A percentile compares a stretch with the other conserved stretches of the same genome.
Conservation (phyloP, 2,113 vertebrate genomes). For the Telmatochromis brichardi region DNA sequence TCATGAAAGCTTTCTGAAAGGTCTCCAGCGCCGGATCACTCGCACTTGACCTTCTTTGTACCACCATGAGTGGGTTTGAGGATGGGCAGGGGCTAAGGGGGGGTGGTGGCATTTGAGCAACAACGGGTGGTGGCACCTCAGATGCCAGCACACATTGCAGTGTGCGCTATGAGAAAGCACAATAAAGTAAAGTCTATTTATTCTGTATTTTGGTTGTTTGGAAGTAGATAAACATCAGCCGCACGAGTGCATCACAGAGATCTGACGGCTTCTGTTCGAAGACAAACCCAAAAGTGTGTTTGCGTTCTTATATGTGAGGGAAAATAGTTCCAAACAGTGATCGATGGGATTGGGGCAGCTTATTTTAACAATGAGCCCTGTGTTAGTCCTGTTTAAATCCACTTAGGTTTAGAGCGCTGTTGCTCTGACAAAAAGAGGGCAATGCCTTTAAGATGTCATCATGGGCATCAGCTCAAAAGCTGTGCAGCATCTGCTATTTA, state of each 20-base stretch:
- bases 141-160: neutral
- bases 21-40: neutral
- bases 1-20: conserved; percentile 39
- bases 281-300: neutral
- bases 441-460: neutral
- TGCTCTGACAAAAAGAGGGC: neutral
- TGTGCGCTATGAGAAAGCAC: neutral
- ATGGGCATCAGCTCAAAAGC: neutral
- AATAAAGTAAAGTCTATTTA: neutral
- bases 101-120: neutral
- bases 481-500: neutral
- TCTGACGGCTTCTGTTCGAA: neutral
- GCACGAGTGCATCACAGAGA: neutral
- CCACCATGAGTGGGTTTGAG: neutral
- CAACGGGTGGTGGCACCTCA: neutral
- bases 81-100: neutral
- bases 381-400: conserved; percentile 26
- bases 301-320: neutral
- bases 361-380: conserved; percentile 25
- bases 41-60: conserved; percentile 18
- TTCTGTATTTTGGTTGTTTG: neutral
- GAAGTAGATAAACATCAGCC: neutral
- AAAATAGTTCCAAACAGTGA: neutral
- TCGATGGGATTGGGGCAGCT: neutral
- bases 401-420: neutral